A percentile compares a stretch with the other conserved stretches of the same genome.
Evolutionary conservation across 2,797 vertebrate genomes (phyloP).

Genomic region (Odontamblyopus lacepedii): DNA sequence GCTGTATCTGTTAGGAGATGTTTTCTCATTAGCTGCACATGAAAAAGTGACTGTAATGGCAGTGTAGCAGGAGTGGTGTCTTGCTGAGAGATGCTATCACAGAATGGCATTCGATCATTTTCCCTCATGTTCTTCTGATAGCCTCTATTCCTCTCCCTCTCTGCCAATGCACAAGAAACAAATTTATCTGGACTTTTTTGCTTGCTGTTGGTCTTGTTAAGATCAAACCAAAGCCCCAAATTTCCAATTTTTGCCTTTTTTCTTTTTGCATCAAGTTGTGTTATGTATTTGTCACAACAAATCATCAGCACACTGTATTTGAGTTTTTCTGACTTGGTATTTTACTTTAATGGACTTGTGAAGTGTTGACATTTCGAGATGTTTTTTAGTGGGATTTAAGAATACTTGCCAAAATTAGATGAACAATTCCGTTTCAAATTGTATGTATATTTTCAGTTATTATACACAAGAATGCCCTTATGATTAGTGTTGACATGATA

Average conservation of each 20-base stretch:
- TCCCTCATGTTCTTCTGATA: slow-evolving; percentile 17
- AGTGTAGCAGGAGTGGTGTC: slow-evolving; percentile 13
- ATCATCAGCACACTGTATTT: background rate
- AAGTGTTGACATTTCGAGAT: background rate
- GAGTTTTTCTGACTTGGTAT: background rate
- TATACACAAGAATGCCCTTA: no score
- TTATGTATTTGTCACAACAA: background rate
- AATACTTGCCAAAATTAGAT: no score
- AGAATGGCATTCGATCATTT: slow-evolving; percentile 24
- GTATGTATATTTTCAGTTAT: no score
- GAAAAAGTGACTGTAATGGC: slow-evolving; percentile 7
- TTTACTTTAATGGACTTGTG: background rate
- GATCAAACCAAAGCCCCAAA: background rate
- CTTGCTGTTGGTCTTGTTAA: slow-evolving; percentile 8
- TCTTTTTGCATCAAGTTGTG: background rate
- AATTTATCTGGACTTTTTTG: slow-evolving; percentile 15
- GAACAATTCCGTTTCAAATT: no score
- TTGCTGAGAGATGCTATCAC: slow-evolving; percentile 13
- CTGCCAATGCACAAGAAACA: background rate
- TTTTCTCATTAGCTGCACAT: background rate
- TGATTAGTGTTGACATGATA: no score
- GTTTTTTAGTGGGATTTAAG: background rate
- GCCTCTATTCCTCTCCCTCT: slow-evolving; percentile 17
- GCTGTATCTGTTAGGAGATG: background rate
- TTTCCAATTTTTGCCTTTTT: slow-evolving; percentile 2